Conservation (phyloP, 2,113 vertebrate species). For the Psammodynastes pulverulentus region DNA sequence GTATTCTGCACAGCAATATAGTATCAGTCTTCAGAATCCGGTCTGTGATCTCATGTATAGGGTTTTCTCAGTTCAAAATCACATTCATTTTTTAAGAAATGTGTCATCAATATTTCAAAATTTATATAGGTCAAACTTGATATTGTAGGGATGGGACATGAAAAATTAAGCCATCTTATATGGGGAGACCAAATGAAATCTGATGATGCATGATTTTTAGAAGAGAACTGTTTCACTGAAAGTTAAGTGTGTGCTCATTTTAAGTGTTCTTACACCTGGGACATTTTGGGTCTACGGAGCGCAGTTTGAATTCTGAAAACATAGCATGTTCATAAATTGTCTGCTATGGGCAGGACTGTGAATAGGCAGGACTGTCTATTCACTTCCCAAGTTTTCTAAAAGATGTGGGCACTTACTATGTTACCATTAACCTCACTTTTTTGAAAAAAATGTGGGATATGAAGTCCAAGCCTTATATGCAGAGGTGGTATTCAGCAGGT, state of each 20-base stretch:
- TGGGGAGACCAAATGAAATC: background rate
- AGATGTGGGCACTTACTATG: background rate
- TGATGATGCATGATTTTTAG: background rate
- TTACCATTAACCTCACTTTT: background rate
- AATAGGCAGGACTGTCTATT: background rate
- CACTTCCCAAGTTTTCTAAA: background rate
- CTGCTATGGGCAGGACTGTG: background rate
- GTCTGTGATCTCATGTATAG: background rate
- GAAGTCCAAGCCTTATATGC: background rate
- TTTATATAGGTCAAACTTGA: background rate
- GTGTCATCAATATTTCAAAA: background rate
- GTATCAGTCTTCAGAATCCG: background rate
- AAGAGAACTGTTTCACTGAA: background rate
- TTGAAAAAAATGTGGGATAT: background rate
- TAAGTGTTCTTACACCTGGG: background rate
- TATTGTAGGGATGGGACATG: background rate
- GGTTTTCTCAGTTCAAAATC: background rate
- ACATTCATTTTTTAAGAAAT: background rate
- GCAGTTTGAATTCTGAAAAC: background rate
- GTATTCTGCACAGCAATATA: background rate
- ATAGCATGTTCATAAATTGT: background rate
- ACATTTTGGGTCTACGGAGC: background rate
- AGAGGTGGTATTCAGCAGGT: too few relatives aligned
- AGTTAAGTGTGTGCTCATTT: background rate
- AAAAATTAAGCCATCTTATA: background rate